Base-by-base conservation (phyloP, 1,140 invertebrate species). In the Schmidtea mediterranea region DNA sequence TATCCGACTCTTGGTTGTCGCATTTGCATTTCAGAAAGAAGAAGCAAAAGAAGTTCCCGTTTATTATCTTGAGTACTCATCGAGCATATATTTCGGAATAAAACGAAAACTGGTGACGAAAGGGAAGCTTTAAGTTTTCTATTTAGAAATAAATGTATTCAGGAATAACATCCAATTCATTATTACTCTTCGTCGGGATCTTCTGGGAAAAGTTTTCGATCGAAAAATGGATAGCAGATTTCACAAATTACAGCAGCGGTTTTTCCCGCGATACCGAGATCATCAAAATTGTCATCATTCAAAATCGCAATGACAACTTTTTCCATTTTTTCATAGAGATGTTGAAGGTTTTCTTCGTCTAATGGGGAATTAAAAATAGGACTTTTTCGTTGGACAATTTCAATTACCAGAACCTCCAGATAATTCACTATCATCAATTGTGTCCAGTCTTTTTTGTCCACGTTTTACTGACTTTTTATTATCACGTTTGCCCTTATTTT, bases 1-100 rank as follows among this genome's bases (percentile, higher is more conserved):
- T 82, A 87, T 46, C 82, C 82, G 48, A 82, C 71, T 57, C 72
- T 72, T 2, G 76, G 72, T 58, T 79, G 73, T 55, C 72, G 64
- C 52, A 62, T 65, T 60, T 76, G 74, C 69, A 82, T 76, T 65
- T 77, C 81, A 55, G 73, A 76, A 38, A 79, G 70, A 43, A 76
- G 69, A 57, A 75, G 73, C 52, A 78, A 69, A 52, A 79, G 64
- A 46, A 77, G 68, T 62, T 79, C 77, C 57, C 75, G 71, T 50
- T 75, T 63, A 52, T 76, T 75, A 57, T 84, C 81, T 55, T 79
- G 74, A 56, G 76, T 74, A 43, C 72, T 69, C 52, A 73, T 71
- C 55, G 75, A 72, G 59, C 72, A 74, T 52, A 78, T 70, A 65
- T 75, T 76, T 52, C 77, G 66, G 52, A 39, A 53, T 50, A 49